These are phyloP conservation scores for Tanytarsus gracilentus DNA, from an alignment of 2,888 invertebrate genomes.

Conservation along the genomic window DNA sequence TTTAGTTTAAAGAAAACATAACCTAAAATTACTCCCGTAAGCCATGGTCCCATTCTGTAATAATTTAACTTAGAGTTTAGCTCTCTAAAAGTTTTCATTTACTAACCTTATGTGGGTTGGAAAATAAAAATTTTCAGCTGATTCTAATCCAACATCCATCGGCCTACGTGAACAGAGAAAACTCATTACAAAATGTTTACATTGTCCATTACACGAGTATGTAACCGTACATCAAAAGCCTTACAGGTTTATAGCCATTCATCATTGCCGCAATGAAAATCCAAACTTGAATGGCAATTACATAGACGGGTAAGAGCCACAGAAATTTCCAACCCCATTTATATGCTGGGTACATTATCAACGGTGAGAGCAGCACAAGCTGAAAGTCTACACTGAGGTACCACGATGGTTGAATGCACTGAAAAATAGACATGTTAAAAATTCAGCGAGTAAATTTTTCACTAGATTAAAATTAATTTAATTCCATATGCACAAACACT, in stretches of 20 bases:
- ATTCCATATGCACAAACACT: constrained; percentile 30
- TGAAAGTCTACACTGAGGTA: constrained; percentile 53
- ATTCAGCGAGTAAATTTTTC: not conserved
- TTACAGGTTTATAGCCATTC: constrained; percentile 4
- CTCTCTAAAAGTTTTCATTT: too few relatives aligned
- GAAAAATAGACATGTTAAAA: constrained; percentile 7
- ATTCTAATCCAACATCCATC: not conserved
- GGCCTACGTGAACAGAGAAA: not conserved
- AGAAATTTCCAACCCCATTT: constrained; percentile 16
- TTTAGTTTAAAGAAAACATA: constrained; percentile 37
- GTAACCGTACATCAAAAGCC: constrained; percentile 2
- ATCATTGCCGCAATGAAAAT: not conserved
- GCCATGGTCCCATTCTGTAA: constrained; percentile 39
- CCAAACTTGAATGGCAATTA: constrained; percentile 4
- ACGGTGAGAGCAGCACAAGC: constrained; percentile 48
- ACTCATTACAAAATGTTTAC: not conserved
- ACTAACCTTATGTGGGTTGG: constrained; percentile 38
- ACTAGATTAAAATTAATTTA: not conserved
- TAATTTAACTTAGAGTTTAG: too few relatives aligned
- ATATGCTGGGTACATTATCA: constrained; percentile 46
- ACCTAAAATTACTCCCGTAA: constrained; percentile 41
- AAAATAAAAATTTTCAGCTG: constrained; percentile 37
- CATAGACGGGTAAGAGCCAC: not conserved
- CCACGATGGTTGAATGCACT: constrained; percentile 51
- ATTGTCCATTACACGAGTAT: not conserved